phyloP scores from a whole-genome alignment of 37 sponge, comb jelly and placozoan genomes.

The Spongilla lacustris region DNA sequence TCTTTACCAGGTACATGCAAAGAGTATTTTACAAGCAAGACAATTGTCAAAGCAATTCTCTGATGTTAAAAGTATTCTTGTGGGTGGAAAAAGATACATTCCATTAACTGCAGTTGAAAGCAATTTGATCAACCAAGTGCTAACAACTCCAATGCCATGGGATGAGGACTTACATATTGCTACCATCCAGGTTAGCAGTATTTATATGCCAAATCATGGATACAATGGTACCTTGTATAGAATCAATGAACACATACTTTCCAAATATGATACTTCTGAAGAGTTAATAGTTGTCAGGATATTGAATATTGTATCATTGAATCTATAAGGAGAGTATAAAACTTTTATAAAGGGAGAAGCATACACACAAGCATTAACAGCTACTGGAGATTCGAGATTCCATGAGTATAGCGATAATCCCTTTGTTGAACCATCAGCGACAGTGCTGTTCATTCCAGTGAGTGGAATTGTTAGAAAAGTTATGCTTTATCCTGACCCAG shows the following conservation, averaged over 20 bases:
- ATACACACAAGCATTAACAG: neutral
- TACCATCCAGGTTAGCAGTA: constrained; percentile 5
- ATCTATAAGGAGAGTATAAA: neutral
- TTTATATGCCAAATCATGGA: constrained; percentile 8
- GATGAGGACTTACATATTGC: neutral
- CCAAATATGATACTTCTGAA: neutral
- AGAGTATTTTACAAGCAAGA: neutral
- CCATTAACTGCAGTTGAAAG: neutral
- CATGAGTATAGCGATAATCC: neutral
- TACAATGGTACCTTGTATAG: constrained; percentile 11
- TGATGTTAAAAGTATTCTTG: neutral
- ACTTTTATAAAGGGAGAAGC: constrained; percentile 12
- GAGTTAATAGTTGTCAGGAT: constrained; percentile 2
- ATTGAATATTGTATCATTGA: neutral
- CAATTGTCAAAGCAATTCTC: constrained; percentile 1
- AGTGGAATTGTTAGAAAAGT: constrained; percentile 21
- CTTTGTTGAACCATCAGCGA: neutral
- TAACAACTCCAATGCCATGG: neutral
- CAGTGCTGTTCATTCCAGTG: neutral
- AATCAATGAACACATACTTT: constrained; percentile 9
- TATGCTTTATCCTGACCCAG: constrained; percentile 29
- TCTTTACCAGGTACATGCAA: too few relatives aligned
- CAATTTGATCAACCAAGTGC: neutral
- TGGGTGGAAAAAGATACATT: neutral
- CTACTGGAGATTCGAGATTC: neutral